phyloP scores from a whole-genome alignment of 92 coral and sea anemone genomes.

The Pocillopora grandis region DNA sequence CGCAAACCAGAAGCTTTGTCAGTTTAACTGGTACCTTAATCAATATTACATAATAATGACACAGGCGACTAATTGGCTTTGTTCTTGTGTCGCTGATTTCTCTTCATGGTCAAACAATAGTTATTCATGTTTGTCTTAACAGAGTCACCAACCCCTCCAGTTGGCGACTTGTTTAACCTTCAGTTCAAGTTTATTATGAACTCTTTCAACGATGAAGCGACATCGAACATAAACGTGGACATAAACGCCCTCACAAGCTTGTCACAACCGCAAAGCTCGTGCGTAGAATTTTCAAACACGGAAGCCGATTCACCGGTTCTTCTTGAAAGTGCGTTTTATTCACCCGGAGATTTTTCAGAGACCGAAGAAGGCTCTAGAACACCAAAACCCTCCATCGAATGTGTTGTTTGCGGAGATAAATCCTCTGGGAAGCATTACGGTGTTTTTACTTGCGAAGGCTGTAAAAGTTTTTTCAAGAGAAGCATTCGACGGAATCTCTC shows the following conservation, averaged over 20 bases:
- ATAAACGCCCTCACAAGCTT: conserved; percentile 14
- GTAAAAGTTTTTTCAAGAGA: conserved; percentile 95
- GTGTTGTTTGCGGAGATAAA: conserved; percentile 96
- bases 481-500: conserved; percentile 89
- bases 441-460: conserved; percentile 97
- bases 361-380: conserved; percentile 36
- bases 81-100: conserved; percentile 10
- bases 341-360: conserved; percentile 51
- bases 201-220: conserved; percentile 32
- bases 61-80: conserved; percentile 40
- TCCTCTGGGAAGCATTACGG: conserved; percentile 99
- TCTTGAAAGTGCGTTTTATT: conserved; percentile 39
- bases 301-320: conserved; percentile 37
- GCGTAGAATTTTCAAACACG: neutral
- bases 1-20: neutral
- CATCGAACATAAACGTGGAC: conserved; percentile 28
- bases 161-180: conserved; percentile 14
- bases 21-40: conserved; percentile 29
- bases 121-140: conserved; percentile 35
- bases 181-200: conserved; percentile 39
- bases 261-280: conserved; percentile 18
- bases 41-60: conserved; percentile 43
- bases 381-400: conserved; percentile 66
- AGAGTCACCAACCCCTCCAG: conserved; percentile 30
- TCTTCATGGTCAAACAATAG: conserved; percentile 36